Conservation (phyloP, 2,888 invertebrate species). For the Salticus scenicus region DNA sequence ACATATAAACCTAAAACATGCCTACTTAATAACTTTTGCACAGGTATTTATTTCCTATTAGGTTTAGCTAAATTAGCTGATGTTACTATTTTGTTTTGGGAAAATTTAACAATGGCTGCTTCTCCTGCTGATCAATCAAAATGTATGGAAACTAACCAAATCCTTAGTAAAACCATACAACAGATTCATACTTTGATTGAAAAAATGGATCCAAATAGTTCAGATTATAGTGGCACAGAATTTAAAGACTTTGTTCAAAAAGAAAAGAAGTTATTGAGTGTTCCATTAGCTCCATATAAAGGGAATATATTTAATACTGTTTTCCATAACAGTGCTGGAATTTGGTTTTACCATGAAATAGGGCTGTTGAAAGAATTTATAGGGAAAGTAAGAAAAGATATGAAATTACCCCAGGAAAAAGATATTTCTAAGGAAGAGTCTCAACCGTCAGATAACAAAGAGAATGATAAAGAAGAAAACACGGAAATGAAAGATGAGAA, state of each 20-base stretch:
- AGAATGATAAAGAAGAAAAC: too few species aligned
- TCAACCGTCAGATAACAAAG: too few species aligned
- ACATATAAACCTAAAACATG: constrained; percentile 18
- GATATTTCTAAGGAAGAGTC: background rate
- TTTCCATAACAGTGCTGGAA: constrained; percentile 64
- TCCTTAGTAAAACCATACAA: constrained; percentile 51
- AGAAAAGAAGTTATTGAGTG: constrained; percentile 31
- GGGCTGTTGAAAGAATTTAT: constrained; percentile 48
- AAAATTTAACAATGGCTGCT: constrained; percentile 40
- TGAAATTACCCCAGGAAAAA: background rate
- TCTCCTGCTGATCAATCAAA: background rate
- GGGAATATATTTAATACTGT: constrained; percentile 57
- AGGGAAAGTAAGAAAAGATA: constrained; percentile 36
- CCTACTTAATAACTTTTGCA: constrained; percentile 59
- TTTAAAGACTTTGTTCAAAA: constrained; percentile 48
- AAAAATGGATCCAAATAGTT: constrained; percentile 26
- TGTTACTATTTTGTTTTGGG: constrained; percentile 58
- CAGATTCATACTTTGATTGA: constrained; percentile 50
- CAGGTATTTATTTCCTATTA: constrained; percentile 52
- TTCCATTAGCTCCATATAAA: constrained; percentile 51
- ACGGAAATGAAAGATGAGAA: background rate
- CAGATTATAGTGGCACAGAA: constrained; percentile 13
- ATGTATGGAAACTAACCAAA: background rate
- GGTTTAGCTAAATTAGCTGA: constrained; percentile 60
- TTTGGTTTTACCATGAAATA: constrained; percentile 67